These are phyloP conservation scores for Drepana falcataria DNA, from an alignment of 2,888 invertebrate genomes.

Conservation along the genomic window DNA sequence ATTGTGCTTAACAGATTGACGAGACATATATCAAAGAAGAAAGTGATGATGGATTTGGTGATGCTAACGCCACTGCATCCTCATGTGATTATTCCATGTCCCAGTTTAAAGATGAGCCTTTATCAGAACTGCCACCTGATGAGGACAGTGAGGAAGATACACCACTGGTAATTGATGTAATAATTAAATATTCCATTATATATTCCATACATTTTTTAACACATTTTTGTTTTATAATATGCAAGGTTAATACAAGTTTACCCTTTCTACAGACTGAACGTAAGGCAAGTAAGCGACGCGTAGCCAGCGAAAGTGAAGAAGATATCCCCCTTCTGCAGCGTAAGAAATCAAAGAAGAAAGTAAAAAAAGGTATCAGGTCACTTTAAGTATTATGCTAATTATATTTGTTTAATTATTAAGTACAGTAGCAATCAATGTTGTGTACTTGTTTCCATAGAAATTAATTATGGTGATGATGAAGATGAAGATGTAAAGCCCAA, in stretches of 20 bases:
- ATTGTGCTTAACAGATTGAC: slow-evolving; percentile 39
- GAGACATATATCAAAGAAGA: slow-evolving; percentile 66
- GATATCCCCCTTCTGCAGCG: slow-evolving; percentile 84
- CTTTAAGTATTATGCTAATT: background rate
- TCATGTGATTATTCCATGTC: slow-evolving; percentile 86
- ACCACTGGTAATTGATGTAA: slow-evolving; percentile 81
- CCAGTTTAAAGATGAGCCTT: slow-evolving; percentile 81
- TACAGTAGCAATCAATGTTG: background rate
- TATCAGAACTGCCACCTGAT: slow-evolving; percentile 64
- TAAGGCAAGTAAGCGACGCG: slow-evolving; percentile 45
- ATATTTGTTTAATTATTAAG: background rate
- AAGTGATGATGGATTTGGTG: slow-evolving; percentile 54
- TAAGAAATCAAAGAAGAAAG: slow-evolving; percentile 82
- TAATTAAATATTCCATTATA: background rate
- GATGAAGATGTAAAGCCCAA: slow-evolving; percentile 76
- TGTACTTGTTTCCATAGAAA: slow-evolving; percentile 40
- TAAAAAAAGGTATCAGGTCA: slow-evolving; percentile 67
- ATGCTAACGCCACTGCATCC: slow-evolving; percentile 78
- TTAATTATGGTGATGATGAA: slow-evolving; percentile 79
- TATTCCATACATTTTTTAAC: background rate
- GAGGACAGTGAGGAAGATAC: slow-evolving; percentile 86
- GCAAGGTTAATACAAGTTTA: background rate
- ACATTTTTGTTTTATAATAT: background rate
- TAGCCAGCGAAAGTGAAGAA: slow-evolving; percentile 82
- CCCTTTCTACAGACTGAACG: slow-evolving; percentile 35